Base-by-base conservation (phyloP, 2,797 vertebrate genomes). In the Pteronotus mesoamericanus region DNA sequence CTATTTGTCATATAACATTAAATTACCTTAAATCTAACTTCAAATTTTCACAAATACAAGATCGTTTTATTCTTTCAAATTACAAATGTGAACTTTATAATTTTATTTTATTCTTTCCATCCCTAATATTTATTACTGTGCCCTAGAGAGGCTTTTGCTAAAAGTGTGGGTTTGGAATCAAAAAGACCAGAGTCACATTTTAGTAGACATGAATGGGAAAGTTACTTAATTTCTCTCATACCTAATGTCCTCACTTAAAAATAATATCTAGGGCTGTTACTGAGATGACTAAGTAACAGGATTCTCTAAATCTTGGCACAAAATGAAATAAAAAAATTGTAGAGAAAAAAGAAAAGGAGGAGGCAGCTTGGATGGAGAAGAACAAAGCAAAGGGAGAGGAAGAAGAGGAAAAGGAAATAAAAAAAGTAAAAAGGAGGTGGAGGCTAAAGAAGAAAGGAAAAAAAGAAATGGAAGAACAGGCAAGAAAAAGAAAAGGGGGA, bases 201-300 rank as follows among this genome's bases (percentile, higher is more conserved):
- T 53, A 32, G 9, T 3, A 77, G 42, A n/a, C 61, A 9, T 57
- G 19, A 86, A 57, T 91, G 6, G 8, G 21, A 32, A 80, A 80
- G n/a, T 24, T 68, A 77, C 26, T 89, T 84, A n/a, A 80, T 71
- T 89, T 94, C 85, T 61, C 37, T 79, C 80, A n/a, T 37, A 59
- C 3, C 68, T 79, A 22, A 74, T 75, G 79, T 92, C 37, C n/a
- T 89, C 37, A 32, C 51, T n/a, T 95, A 75, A 87, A 94, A 93
- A 57, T 37, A 94, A 14, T 44, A 32, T 34, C 37, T 75, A 64
- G 29, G 26, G 32, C 37, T 80, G 22, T n/a, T 71, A 51, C 37
- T 26, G 14, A 93, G 66, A 68, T 37, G 24, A 46, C 10, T 32
- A 19, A 26, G 29, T 68, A 34, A 83, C 48, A 66, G 16, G 7